Base-by-base conservation (phyloP, 1,140 invertebrate genomes). In the Trialeurodes vaporariorum region DNA sequence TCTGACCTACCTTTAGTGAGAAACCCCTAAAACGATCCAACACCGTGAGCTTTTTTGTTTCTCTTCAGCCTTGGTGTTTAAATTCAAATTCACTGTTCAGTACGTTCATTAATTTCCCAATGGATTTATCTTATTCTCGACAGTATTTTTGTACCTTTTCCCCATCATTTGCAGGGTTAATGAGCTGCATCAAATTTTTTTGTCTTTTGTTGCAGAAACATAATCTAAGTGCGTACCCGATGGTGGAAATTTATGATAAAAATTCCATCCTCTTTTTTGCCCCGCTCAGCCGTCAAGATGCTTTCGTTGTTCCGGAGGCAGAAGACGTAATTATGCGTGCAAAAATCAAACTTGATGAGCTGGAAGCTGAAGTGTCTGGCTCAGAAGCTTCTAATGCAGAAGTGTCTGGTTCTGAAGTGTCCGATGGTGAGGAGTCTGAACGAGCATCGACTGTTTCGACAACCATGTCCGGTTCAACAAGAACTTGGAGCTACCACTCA, bases 141-240 rank as follows among this genome's bases (percentile, higher is more conserved):
- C n/a, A n/a, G n/a, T n/a, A n/a, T n/a, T n/a, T n/a, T n/a, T n/a
- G n/a, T n/a, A n/a, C n/a, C n/a, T n/a, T n/a, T n/a, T n/a, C n/a
- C n/a, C n/a, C n/a, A n/a, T n/a, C n/a, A n/a, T n/a, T n/a, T n/a
- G n/a, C n/a, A n/a, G n/a, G n/a, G n/a, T n/a, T n/a, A n/a, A n/a
- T n/a, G n/a, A n/a, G n/a, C n/a, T n/a, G n/a, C n/a, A n/a, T n/a
- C n/a, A n/a, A n/a, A n/a, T n/a, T n/a, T n/a, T n/a, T n/a, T n/a
- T n/a, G n/a, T n/a, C n/a, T n/a, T 65, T 40, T 65, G 61, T 67
- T 67, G 22, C 66, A 67, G 66, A 67, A 61, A n/a, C 66, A 67
- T 23, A 40, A 23, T 13, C 34, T 67, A 34, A 67, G 66, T 25
- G 66, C 66, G 1, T 67, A 67, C 27, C 66, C 66, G 21, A 61